Evolutionary conservation across 2,113 vertebrate genomes (phyloP).

Genomic region (Cacatua alba): DNA sequence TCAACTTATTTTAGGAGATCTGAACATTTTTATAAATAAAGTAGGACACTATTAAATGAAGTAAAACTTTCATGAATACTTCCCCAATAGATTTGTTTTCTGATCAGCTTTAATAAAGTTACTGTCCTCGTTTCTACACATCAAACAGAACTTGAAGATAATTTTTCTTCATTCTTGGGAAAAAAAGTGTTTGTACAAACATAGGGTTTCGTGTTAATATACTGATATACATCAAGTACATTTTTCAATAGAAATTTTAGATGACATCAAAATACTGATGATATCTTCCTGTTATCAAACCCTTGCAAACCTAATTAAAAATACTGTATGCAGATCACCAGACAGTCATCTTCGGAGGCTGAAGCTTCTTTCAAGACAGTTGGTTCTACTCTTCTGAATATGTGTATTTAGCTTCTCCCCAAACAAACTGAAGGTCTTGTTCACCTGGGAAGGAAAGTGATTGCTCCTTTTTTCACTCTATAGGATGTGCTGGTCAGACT

Average conservation of each 20-base stretch:
- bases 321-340: background rate
- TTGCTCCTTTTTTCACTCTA: background rate
- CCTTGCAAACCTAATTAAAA: background rate
- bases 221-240: background rate
- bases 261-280: background rate
- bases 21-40: background rate
- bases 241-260: background rate
- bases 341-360: background rate
- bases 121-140: background rate
- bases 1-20: background rate
- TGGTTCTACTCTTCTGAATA: background rate
- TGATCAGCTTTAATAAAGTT: background rate
- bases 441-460: background rate
- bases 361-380: background rate
- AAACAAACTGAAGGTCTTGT: background rate
- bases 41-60: background rate
- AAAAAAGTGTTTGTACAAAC: background rate
- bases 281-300: background rate
- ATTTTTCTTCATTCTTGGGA: background rate
- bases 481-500: background rate
- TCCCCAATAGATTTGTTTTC: background rate
- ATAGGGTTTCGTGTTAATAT: background rate
- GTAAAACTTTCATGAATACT: background rate
- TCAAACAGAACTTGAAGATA: background rate
- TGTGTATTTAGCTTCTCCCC: background rate